Base-by-base conservation (phyloP, 2,888 invertebrate genomes). In the Drosophila quinaria region DNA sequence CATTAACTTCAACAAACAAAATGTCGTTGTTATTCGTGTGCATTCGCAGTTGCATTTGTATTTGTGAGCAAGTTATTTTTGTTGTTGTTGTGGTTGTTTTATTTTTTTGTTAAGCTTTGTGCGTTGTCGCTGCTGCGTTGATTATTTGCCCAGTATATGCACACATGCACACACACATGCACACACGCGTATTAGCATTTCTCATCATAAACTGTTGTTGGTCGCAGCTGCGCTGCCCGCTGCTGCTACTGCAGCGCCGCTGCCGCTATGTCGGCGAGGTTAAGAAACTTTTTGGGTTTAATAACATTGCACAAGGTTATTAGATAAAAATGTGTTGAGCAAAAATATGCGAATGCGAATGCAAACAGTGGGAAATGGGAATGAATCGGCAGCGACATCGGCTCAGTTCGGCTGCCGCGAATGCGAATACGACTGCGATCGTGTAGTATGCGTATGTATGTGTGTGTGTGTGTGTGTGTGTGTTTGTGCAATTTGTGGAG, bases 251-350 rank as follows among this genome's bases (percentile, higher is more conserved):
- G 59, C 29, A 29, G 29, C 29, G 8, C 8, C 51, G 69, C 44
- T 58, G 78, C 59, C 56, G 70, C 70, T 54, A 63, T 74, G 69
- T 71, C 62, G 67, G 66, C 72, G 88, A 91, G 92, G 92, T 92
- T 89, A 92, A 92, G 83, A 92, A 92, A 92, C 92, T 92, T 92
- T 92, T 91, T 90, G 91, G 91, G 92, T 92, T 92, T 92, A 92
- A 92, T 91, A 92, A 92, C 92, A 92, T 87, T 91, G 82, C 84
- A 91, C 91, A 91, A 91, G 91, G 91, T 91, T 91, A 91, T 91
- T 91, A 91, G 92, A 92, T 90, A 91, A 91, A 91, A 86, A 86
- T 87, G 89, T 89, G 85, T 71, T 78, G 74, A 66, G 80, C 77
- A 72, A 71, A 85, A 71, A 69, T 71, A 76, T 78, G 54, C 62